Percentiles rank a stretch among this genome's conserved stretches.
Evolutionary conservation across 2,888 invertebrate genomes (phyloP).

Genomic region (Leucophenga montana): DNA sequence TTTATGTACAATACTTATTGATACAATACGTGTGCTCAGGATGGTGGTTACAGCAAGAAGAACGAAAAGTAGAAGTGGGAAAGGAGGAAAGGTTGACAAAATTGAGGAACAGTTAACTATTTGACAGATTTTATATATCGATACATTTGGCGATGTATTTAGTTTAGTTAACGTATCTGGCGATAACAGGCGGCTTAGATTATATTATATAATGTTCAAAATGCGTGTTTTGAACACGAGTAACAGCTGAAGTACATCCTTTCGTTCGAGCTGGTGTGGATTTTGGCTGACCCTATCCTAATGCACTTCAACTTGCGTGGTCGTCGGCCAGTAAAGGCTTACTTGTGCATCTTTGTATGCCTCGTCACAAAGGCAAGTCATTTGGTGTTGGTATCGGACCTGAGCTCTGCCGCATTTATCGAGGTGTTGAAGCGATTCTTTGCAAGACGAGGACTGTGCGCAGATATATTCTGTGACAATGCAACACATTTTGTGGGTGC

Average conservation of each 20-base stretch:
- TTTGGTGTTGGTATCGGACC: slow-evolving; percentile 38
- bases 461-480: slow-evolving; percentile 29
- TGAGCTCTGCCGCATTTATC: slow-evolving; percentile 37
- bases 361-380: slow-evolving; percentile 41
- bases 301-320: slow-evolving; percentile 28
- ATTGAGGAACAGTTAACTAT: no score
- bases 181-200: no score
- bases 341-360: slow-evolving; percentile 37
- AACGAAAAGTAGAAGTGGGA: no score
- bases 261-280: slow-evolving; percentile 30
- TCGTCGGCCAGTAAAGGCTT: slow-evolving; percentile 33
- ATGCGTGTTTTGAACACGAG: no score
- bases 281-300: slow-evolving; percentile 31
- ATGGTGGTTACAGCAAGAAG: no score
- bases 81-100: no score
- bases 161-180: no score
- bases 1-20: no score
- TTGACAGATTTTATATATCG: no score
- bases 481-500: slow-evolving; percentile 26
- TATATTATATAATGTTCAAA: no score
- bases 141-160: no score
- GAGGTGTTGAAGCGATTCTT: slow-evolving; percentile 36
- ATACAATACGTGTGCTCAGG: no score
- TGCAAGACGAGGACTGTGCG: slow-evolving; percentile 27
- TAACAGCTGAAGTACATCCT: not conserved